Conservation (phyloP, 2,797 vertebrate genomes). For the Cirrhinus mrigala region DNA sequence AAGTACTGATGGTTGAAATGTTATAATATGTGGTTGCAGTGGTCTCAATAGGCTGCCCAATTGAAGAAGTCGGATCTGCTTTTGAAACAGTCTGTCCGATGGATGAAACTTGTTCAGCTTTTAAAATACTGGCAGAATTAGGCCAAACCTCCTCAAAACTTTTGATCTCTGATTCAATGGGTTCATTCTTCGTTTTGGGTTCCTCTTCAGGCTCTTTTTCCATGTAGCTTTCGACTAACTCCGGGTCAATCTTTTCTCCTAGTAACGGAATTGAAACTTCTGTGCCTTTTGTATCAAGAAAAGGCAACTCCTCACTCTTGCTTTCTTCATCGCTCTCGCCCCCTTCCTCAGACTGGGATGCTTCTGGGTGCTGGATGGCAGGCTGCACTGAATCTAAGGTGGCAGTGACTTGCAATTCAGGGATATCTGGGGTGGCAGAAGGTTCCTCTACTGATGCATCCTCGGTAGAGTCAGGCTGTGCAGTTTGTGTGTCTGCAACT, state of each 20-base stretch:
- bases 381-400: slow-evolving; percentile 23
- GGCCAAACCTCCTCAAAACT: slow-evolving; percentile 84
- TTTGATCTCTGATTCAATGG: slow-evolving; percentile 70
- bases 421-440: slow-evolving; percentile 12
- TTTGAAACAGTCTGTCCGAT: slow-evolving; percentile 74
- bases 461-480: slow-evolving; percentile 32
- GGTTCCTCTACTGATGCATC: slow-evolving; percentile 38
- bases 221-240: slow-evolving; percentile 76
- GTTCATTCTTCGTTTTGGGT: slow-evolving; percentile 62
- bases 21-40: slow-evolving; percentile 73
- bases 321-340: slow-evolving; percentile 58
- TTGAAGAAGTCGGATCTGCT: slow-evolving; percentile 69
- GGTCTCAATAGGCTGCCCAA: slow-evolving; percentile 78
- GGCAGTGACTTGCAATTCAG: slow-evolving; percentile 23
- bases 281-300: slow-evolving; percentile 68
- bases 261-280: slow-evolving; percentile 82
- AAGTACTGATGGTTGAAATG: slow-evolving; percentile 64
- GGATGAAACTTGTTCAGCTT: slow-evolving; percentile 71
- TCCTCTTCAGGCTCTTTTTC: slow-evolving; percentile 65
- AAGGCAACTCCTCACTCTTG: slow-evolving; percentile 72
- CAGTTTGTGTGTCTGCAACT: slow-evolving; percentile 39
- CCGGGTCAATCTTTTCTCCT: slow-evolving; percentile 80
- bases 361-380: slow-evolving; percentile 49
- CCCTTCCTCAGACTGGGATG: slow-evolving; percentile 58
- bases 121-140: slow-evolving; percentile 83